Percentiles rank a stretch among this genome's conserved stretches.
Evolutionary conservation across 2,888 invertebrate species (phyloP).

Genomic region (Drosophila emarginata): DNA sequence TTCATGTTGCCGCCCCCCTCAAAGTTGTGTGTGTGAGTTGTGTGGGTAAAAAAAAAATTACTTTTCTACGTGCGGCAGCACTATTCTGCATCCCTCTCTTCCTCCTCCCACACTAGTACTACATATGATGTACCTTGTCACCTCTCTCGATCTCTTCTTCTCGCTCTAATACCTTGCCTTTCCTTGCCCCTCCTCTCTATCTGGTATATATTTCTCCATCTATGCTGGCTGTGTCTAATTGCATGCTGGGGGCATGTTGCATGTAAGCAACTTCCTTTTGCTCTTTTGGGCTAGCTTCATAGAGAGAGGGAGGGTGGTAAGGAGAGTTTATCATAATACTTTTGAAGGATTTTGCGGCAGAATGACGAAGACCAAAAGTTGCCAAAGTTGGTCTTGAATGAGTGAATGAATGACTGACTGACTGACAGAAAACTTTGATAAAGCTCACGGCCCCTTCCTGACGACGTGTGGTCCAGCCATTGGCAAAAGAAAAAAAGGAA

Average conservation of each 20-base stretch:
- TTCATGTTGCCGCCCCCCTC: conserved; percentile 12
- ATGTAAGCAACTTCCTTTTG: conserved; percentile 40
- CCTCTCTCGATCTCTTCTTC: conserved; percentile 1
- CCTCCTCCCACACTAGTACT: background rate
- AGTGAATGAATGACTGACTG: conserved; percentile 29
- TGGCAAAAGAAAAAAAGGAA: conserved; percentile 6
- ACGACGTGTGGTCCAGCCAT: conserved; percentile 43
- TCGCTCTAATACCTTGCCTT: background rate
- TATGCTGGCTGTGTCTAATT: conserved; percentile 55
- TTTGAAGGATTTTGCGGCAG: conserved; percentile 55
- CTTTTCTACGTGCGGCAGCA: conserved; percentile 52
- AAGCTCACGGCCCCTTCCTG: background rate
- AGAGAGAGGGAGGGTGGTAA: background rate
- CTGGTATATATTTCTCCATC: background rate
- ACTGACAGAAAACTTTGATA: conserved; percentile 11
- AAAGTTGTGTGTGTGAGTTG: conserved; percentile 9
- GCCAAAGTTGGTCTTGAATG: conserved; percentile 41
- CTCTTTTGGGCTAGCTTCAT: background rate
- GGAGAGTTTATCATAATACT: conserved; percentile 60
- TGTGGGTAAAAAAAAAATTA: conserved; percentile 26
- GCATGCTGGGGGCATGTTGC: conserved; percentile 57
- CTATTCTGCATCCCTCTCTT: too few species aligned
- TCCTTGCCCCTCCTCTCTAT: background rate
- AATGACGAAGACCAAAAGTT: conserved; percentile 29
- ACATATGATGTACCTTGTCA: background rate